Evolutionary conservation across 64 coral and sea anemone species (phyloP).

Genomic region (Montipora sp.): DNA sequence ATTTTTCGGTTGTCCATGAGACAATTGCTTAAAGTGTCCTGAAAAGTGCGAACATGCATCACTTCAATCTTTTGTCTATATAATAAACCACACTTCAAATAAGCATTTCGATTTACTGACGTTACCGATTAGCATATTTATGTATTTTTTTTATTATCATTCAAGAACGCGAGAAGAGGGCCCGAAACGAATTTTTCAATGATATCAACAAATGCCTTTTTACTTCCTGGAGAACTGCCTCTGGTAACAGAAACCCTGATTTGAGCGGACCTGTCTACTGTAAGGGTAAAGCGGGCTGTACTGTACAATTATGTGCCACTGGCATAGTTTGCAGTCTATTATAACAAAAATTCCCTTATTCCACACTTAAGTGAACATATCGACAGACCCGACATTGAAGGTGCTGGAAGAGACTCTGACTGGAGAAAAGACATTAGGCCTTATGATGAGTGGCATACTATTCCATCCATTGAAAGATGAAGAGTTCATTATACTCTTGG

Average conservation of each 20-base stretch:
- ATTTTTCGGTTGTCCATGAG: too few species aligned
- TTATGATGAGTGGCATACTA: too few species aligned
- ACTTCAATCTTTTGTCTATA: too few species aligned
- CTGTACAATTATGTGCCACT: background rate
- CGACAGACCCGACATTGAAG: background rate
- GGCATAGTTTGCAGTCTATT: slow-evolving; percentile 39
- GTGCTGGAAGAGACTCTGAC: slow-evolving; percentile 23
- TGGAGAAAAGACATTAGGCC: slow-evolving; percentile 10
- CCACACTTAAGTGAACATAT: slow-evolving; percentile 25
- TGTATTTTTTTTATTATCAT: background rate
- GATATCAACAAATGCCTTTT: slow-evolving; percentile 61
- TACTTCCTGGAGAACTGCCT: slow-evolving; percentile 33
- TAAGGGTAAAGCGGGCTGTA: background rate
- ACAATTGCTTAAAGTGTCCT: too few species aligned
- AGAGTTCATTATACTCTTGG: too few species aligned
- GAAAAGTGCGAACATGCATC: too few species aligned
- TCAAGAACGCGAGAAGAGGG: background rate
- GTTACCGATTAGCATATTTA: too few species aligned
- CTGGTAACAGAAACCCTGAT: background rate
- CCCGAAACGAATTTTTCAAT: slow-evolving; percentile 22
- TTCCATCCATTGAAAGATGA: too few species aligned
- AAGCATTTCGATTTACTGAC: too few species aligned
- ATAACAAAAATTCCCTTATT: slow-evolving; percentile 19
- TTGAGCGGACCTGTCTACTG: slow-evolving; percentile 10
- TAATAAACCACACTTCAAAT: too few species aligned